Base-by-base conservation (phyloP, 2,888 invertebrate species). In the Temnothorax ravouxi region DNA sequence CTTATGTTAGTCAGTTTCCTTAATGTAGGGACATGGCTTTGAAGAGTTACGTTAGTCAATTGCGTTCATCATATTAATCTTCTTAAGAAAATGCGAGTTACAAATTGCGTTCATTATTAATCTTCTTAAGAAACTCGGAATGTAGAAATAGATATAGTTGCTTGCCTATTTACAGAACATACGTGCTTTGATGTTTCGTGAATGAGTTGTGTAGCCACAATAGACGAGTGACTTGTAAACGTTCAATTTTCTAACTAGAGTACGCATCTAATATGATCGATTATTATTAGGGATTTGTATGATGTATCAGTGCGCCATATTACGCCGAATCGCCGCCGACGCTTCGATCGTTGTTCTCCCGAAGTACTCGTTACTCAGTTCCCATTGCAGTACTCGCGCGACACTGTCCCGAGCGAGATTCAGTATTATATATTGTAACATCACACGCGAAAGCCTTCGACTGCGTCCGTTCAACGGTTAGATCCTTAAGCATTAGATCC, bases 221-320 rank as follows among this genome's bases (percentile, higher is more conserved):
- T 29, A 61, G 61, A 76, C 21, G 21, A 83, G 59, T 66, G 44
- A 61, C 84, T 84, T 71, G 74, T 80, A 13, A 76, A 21, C 83
- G 80, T 87, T 82, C 80, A 89, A 71, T 89, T 88, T 90, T 89
- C 85, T 85, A 89, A 89, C 74, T 83, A 88, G 84, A 82, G 44
- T 88, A 88, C 25, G 67, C 79, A 84, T 79, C 72, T 84, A 87
- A 62, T 29, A 29, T 29, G 29, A 29, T 74, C 47, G 64, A 84
- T 83, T 77, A 77, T 67, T 76, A 80, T 18, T 69, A 81, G 13
- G 47, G 29, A 59, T 80, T 81, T 52, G 44, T 69, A 81, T 47
- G 18, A 61, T 83, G 41, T 62, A 80, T 71, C 29, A 52, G 38
- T 62, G 77, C 67, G 77, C 67, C 67, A 81, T 81, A 25, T 83